Evolutionary conservation across 2,113 vertebrate genomes (phyloP), one percentile per base, ranked within the genome.

Genomic region (Hoplias malabaricus): DNA sequence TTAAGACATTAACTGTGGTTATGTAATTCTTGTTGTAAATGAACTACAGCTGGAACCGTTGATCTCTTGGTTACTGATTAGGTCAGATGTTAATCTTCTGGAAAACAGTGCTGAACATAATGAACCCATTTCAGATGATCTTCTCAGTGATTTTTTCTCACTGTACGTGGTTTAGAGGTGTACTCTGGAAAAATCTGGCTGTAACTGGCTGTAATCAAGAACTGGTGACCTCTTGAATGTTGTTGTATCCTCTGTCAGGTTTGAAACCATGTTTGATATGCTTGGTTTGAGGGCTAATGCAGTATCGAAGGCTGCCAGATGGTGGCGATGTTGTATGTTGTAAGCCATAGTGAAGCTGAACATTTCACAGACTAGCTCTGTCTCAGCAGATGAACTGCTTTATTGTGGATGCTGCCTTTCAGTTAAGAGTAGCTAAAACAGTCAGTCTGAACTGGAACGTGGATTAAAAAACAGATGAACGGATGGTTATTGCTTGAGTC

Each of bases 251-350:
- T 71, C 9, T 13, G 19, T 71, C 10, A 33, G 12, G 40, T 29
- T 1, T 7, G 16, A 61, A 61, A 54, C 9, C 59, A 14, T 19
- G 7, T 34, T 62, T 63, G 16, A 36, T 50, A 56, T 38, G 67
- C 23, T 70, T 75, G 43, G 5, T n/a, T 48, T 73, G 33, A 12
- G 25, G 16, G 13, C 19, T 25, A 66, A 33, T 53, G 27, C 21
- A 71, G 21, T 59, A 2, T 69, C 21, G 25, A 53, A 27, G 31
- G 23, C 21, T 57, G 33, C 61, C 79, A 68, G 75, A 34, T 81
- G 79, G 42, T 78, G 82, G 82, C 79, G 66, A 72, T 81, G 31
- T 81, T 81, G 66, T 56, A 78, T 78, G 68, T 34, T 50, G 36
- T 4, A 72, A 72, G 7, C 31, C n/a, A 56, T 38, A 36, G 25